These are phyloP conservation scores for Pentalonia nigronervosa DNA, from an alignment of 1,140 invertebrate genomes.

Conservation along the genomic window DNA sequence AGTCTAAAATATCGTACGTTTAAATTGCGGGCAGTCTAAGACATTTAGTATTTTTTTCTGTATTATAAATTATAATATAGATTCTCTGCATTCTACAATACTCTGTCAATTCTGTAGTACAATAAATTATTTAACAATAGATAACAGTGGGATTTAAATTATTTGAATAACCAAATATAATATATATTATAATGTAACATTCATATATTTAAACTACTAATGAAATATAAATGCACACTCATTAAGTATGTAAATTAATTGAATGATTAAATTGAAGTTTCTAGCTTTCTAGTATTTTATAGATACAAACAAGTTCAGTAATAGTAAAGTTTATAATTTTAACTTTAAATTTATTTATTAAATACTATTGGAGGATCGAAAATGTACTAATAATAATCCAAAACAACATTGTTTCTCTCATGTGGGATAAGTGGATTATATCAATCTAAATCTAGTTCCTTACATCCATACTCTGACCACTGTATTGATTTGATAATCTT, in stretches of 20 bases:
- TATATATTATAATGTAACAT: background rate
- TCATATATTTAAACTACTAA: background rate
- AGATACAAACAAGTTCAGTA: too few relatives aligned
- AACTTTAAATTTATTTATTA: too few relatives aligned
- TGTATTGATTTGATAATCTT: background rate
- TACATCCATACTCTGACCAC: background rate
- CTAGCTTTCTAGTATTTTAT: too few relatives aligned
- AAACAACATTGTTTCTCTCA: background rate
- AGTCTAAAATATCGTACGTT: background rate
- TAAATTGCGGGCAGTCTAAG: background rate
- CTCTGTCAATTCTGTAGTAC: background rate
- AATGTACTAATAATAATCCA: background rate
- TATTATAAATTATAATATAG: background rate
- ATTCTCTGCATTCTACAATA: background rate
- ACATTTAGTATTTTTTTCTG: background rate
- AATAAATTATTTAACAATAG: background rate
- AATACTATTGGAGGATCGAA: background rate
- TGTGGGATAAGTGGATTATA: background rate
- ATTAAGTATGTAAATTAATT: background rate
- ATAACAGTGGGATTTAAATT: background rate
- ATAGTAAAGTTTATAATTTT: too few relatives aligned
- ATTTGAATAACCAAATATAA: background rate
- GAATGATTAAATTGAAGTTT: background rate
- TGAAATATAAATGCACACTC: background rate
- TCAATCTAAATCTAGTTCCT: too few relatives aligned